Percentiles rank a stretch among this genome's conserved stretches.
These are phyloP conservation scores for Lemur catta DNA, from an alignment of 2,797 vertebrate genomes.

Conservation along the genomic window DNA sequence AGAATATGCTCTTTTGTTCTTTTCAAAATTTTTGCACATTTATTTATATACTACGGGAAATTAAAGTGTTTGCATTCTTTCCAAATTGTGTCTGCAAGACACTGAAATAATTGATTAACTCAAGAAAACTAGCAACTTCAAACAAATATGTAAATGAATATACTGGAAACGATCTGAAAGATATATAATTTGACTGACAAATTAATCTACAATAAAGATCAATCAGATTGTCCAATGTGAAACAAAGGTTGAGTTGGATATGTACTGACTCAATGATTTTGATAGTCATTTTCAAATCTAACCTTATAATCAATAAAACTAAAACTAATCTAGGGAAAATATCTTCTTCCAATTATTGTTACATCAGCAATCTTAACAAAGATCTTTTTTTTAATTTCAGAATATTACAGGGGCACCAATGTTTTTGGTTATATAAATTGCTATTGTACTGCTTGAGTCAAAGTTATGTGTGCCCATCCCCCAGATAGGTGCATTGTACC, in stretches of 20 bases:
- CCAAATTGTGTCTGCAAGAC: not conserved
- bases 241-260: not conserved
- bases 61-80: not conserved
- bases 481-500: no score
- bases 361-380: not conserved
- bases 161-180: conserved; percentile 11
- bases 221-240: not conserved
- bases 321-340: not conserved
- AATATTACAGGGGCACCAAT: no score
- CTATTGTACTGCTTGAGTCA: no score
- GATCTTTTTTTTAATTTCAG: not conserved
- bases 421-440: no score
- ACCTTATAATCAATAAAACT: not conserved
- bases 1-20: not conserved
- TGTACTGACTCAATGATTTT: not conserved
- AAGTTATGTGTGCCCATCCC: no score
- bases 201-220: not conserved
- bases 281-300: not conserved
- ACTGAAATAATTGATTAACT: not conserved
- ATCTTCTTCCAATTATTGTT: not conserved
- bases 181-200: not conserved
- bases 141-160: not conserved
- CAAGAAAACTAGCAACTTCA: not conserved
- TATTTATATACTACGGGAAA: not conserved
- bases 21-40: not conserved